These are phyloP conservation scores for Euwallacea fornicatus DNA, from an alignment of 1,140 invertebrate species.

Conservation along the genomic window DNA sequence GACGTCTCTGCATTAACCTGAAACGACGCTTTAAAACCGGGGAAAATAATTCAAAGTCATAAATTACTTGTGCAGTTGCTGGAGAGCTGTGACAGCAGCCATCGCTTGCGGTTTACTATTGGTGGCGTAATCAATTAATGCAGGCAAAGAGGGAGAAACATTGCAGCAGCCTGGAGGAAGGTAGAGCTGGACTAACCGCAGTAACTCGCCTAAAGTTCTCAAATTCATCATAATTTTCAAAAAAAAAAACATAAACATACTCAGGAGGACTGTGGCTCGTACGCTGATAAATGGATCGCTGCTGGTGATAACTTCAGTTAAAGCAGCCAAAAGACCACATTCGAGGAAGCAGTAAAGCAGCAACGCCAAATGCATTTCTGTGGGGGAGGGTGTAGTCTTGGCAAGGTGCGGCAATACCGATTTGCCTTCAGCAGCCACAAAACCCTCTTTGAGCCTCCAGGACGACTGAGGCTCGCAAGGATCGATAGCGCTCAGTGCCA, in stretches of 20 bases:
- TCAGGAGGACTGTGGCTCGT: constrained; percentile 84
- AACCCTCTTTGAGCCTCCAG: constrained; percentile 89
- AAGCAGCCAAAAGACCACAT: constrained; percentile 81
- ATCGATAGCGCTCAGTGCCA: constrained; percentile 84
- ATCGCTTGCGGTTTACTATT: constrained; percentile 75
- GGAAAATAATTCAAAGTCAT: neutral
- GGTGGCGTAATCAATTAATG: constrained; percentile 77
- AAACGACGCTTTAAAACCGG: constrained; percentile 21
- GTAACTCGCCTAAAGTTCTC: constrained; percentile 65
- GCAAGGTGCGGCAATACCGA: constrained; percentile 79
- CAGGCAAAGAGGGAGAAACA: constrained; percentile 78
- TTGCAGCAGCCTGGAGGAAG: constrained; percentile 83
- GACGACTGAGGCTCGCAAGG: constrained; percentile 76
- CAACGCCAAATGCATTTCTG: constrained; percentile 88
- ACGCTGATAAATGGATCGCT: constrained; percentile 88
- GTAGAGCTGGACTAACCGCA: constrained; percentile 82
- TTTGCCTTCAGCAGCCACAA: constrained; percentile 86
- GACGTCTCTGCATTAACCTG: constrained; percentile 72
- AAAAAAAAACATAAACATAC: constrained; percentile 47
- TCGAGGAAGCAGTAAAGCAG: constrained; percentile 86
- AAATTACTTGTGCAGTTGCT: constrained; percentile 67
- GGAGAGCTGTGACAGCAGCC: constrained; percentile 77
- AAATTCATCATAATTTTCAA: neutral
- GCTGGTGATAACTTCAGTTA: constrained; percentile 88
- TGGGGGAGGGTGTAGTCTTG: constrained; percentile 82